phyloP scores from a whole-genome alignment of 2,113 vertebrate species.

The Caloenas nicobarica region DNA sequence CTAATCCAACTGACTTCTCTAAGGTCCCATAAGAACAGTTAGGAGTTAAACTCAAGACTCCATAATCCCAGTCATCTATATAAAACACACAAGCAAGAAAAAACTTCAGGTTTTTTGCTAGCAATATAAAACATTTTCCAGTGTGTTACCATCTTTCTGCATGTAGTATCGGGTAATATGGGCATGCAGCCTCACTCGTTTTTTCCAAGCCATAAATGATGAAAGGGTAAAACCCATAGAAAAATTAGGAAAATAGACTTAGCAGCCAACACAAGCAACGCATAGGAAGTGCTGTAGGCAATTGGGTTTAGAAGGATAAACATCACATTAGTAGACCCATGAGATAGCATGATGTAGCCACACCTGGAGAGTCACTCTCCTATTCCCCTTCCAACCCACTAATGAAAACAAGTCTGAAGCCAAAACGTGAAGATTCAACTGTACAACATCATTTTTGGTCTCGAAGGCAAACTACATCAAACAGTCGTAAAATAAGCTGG shows the following conservation, averaged over 20 bases:
- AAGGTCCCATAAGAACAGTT: neutral
- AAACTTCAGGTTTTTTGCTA: neutral
- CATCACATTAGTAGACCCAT: slow-evolving; percentile 77
- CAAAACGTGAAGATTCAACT: slow-evolving; percentile 62
- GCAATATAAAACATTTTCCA: slow-evolving; percentile 43
- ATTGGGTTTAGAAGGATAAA: slow-evolving; percentile 78
- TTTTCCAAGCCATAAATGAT: slow-evolving; percentile 80
- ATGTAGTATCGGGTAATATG: slow-evolving; percentile 45
- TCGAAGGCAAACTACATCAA: slow-evolving; percentile 58
- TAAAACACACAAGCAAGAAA: neutral
- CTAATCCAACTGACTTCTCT: neutral
- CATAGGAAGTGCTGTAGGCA: slow-evolving; percentile 87
- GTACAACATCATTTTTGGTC: slow-evolving; percentile 48
- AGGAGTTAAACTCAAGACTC: neutral
- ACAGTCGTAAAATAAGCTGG: slow-evolving; percentile 48
- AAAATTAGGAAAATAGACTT: slow-evolving; percentile 80
- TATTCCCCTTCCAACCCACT: slow-evolving; percentile 66
- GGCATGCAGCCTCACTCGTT: slow-evolving; percentile 20
- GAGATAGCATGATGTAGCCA: slow-evolving; percentile 74
- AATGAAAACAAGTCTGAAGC: slow-evolving; percentile 68
- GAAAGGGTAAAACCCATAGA: slow-evolving; percentile 83
- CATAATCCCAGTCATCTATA: neutral
- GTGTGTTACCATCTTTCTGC: slow-evolving; percentile 46
- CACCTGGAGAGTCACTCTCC: slow-evolving; percentile 77
- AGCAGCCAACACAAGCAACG: slow-evolving; percentile 85